phyloP scores from a whole-genome alignment of 2,888 invertebrate genomes.

The Patella pellucida region DNA sequence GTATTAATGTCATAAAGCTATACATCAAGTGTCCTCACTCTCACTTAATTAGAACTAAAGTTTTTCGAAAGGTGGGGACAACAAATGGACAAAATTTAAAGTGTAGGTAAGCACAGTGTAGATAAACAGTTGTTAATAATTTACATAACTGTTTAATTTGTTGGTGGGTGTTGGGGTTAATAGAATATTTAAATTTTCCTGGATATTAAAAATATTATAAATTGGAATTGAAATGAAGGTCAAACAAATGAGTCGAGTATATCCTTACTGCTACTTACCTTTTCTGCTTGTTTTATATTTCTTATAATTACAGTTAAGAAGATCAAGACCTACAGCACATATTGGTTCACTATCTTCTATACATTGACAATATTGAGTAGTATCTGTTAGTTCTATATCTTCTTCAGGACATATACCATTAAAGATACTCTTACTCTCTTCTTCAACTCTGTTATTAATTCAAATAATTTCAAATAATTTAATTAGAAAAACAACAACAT shows the following conservation, averaged over 20 bases:
- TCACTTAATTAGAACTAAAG: no score
- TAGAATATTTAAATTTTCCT: background rate
- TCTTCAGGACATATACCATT: conserved; percentile 42
- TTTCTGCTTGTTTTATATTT: background rate
- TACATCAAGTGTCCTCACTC: no score
- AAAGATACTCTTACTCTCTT: conserved; percentile 33
- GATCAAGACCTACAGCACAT: conserved; percentile 32
- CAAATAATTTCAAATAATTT: background rate
- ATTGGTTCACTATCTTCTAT: conserved; percentile 21
- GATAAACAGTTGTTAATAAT: no score
- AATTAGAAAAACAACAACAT: background rate
- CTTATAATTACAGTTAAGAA: conserved; percentile 34
- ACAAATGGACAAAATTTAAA: no score
- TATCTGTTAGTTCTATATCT: conserved; percentile 16
- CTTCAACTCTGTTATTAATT: conserved; percentile 13
- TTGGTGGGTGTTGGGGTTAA: no score
- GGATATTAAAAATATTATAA: background rate
- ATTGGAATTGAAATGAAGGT: background rate
- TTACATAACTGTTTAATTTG: no score
- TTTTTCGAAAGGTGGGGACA: no score
- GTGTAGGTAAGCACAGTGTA: no score
- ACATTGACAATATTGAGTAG: conserved; percentile 39
- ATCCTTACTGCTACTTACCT: background rate
- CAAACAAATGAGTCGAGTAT: background rate
- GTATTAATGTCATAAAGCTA: no score